A percentile compares a stretch with the other conserved stretches of the same genome.
Evolutionary conservation across 2,888 invertebrate species (phyloP).

Genomic region (Trissoscelio sp.): DNA sequence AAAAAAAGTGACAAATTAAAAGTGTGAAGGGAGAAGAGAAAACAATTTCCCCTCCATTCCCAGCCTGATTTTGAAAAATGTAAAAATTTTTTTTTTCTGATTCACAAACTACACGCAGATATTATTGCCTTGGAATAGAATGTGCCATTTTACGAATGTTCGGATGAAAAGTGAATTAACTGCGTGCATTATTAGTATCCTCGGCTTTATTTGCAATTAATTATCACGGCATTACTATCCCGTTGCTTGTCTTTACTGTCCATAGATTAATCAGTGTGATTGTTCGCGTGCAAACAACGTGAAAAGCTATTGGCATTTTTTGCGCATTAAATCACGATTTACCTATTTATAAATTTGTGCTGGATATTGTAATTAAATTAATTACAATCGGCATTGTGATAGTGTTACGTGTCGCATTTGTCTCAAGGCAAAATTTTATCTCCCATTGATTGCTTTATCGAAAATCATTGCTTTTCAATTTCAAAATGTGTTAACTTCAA

Average conservation of each 20-base stretch:
- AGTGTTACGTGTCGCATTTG: slow-evolving; percentile 70
- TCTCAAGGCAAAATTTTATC: slow-evolving; percentile 69
- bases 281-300: slow-evolving; percentile 68
- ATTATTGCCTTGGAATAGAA: slow-evolving; percentile 60
- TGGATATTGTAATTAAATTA: slow-evolving; percentile 69
- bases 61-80: slow-evolving; percentile 8
- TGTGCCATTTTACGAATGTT: slow-evolving; percentile 63
- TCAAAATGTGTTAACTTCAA: no score
- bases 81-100: slow-evolving; percentile 34
- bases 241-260: slow-evolving; percentile 64
- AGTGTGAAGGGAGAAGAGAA: no score
- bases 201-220: slow-evolving; percentile 68
- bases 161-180: slow-evolving; percentile 65
- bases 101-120: slow-evolving; percentile 15
- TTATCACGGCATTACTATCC: slow-evolving; percentile 67
- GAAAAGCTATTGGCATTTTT: slow-evolving; percentile 68
- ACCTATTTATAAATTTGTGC: slow-evolving; percentile 70
- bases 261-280: slow-evolving; percentile 69
- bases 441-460: slow-evolving; percentile 41
- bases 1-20: no score
- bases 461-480: slow-evolving; percentile 26
- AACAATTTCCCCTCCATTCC: slow-evolving; percentile 19
- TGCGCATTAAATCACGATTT: slow-evolving; percentile 69
- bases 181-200: slow-evolving; percentile 62
- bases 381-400: slow-evolving; percentile 68